Percentiles rank a stretch among this genome's conserved stretches.
Evolutionary conservation across 1,140 invertebrate species (phyloP).

Genomic region (Cotesia glomerata): DNA sequence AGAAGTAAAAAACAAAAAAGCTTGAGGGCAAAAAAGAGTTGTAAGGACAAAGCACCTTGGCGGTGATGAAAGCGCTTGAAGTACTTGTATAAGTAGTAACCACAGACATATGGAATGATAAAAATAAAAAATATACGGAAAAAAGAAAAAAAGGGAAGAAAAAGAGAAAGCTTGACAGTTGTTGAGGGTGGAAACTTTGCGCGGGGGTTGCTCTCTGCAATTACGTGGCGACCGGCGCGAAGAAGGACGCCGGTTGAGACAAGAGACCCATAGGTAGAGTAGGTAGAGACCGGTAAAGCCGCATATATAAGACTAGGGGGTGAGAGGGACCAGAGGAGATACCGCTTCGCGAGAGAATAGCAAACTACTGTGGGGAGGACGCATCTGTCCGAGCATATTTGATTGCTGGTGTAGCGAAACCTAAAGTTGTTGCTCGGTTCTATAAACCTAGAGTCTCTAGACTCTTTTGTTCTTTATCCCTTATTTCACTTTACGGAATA

Average conservation of each 20-base stretch:
- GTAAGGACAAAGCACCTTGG: neutral
- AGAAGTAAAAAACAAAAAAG: neutral
- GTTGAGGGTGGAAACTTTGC: conserved; percentile 23
- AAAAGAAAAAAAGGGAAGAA: neutral
- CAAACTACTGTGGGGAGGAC: conserved; percentile 60
- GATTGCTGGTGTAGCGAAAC: conserved; percentile 42
- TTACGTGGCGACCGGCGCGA: conserved; percentile 44
- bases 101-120: neutral
- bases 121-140: neutral
- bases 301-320: conserved; percentile 29
- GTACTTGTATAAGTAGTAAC: conserved; percentile 5
- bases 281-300: conserved; percentile 32
- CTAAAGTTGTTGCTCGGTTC: neutral
- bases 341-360: conserved; percentile 48
- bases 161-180: conserved; percentile 19
- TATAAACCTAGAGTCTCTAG: neutral
- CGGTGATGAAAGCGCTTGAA: neutral
- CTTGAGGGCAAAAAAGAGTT: neutral
- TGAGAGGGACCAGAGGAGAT: conserved; percentile 1
- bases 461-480: neutral
- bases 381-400: conserved; percentile 62
- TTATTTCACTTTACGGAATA: neutral
- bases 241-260: conserved; percentile 20
- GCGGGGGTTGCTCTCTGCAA: conserved; percentile 43
- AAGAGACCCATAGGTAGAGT: conserved; percentile 32